phyloP scores from a whole-genome alignment of 2,888 invertebrate species.

The Palloptera scutellata region DNA sequence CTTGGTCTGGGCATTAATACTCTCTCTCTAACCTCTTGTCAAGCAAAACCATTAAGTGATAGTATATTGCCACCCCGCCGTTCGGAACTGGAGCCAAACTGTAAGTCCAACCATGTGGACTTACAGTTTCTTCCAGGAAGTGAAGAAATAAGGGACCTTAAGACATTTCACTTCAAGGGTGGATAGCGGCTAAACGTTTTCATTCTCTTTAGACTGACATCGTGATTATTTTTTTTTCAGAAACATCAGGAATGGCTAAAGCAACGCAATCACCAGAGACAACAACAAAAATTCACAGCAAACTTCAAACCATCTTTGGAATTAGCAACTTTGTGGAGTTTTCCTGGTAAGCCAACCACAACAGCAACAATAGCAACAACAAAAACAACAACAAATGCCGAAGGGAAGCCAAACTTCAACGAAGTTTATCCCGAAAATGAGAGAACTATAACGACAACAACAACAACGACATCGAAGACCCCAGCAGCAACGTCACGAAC shows the following conservation, averaged over 20 bases:
- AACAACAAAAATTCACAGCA: constrained; percentile 20
- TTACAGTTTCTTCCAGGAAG: too few species aligned
- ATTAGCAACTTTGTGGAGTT: constrained; percentile 52
- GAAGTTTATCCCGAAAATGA: constrained; percentile 58
- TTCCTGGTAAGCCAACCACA: constrained; percentile 41
- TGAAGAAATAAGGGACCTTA: too few species aligned
- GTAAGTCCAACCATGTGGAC: too few species aligned
- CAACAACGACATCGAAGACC: constrained; percentile 20
- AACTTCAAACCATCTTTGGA: constrained; percentile 40
- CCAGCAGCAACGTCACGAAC: constrained; percentile 5
- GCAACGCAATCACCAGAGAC: constrained; percentile 49
- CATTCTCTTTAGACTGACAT: too few species aligned
- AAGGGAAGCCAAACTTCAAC: constrained; percentile 49
- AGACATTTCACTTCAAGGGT: too few species aligned
- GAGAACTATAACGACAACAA: constrained; percentile 34
- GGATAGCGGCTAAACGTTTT: too few species aligned
- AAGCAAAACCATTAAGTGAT: too few species aligned
- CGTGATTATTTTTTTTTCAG: constrained; percentile 41
- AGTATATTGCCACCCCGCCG: too few species aligned
- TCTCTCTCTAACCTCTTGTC: too few species aligned
- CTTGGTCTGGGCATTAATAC: too few species aligned
- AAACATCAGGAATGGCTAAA: constrained; percentile 63
- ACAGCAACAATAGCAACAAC: too few species aligned
- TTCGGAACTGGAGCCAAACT: too few species aligned
- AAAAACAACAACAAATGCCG: constrained; percentile 8